A percentile compares a stretch with the other conserved stretches of the same genome.
Conservation (phyloP, 2,113 vertebrate species). For the Arizona elegans region DNA sequence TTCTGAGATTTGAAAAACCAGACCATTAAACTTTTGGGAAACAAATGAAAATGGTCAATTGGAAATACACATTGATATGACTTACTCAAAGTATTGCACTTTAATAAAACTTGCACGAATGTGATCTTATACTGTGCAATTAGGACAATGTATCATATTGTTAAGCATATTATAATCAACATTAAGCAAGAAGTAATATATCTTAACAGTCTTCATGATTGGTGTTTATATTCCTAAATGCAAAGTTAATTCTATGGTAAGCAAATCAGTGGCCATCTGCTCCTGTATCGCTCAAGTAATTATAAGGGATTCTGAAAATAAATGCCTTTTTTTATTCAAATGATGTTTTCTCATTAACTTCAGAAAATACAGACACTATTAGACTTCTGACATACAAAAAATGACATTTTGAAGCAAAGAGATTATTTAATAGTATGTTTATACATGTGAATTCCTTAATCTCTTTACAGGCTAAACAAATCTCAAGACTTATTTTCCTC, state of each 20-base stretch:
- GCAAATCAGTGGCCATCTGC: slow-evolving; percentile 4
- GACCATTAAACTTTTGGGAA: neutral
- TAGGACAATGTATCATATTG: neutral
- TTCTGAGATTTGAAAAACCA: neutral
- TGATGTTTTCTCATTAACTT: neutral
- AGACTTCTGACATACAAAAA: neutral
- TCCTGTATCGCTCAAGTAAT: neutral
- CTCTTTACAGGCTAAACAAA: neutral
- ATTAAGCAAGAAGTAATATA: neutral
- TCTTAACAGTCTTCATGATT: slow-evolving; percentile 8
- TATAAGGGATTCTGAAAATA: neutral
- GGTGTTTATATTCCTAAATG: neutral
- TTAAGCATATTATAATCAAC: slow-evolving; percentile 23
- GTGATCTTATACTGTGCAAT: slow-evolving; percentile 33
- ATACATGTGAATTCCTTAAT: neutral
- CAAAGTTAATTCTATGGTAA: slow-evolving; percentile 8
- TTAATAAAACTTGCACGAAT: slow-evolving; percentile 20
- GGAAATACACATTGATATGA: neutral
- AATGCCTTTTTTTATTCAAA: neutral
- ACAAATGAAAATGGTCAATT: neutral
- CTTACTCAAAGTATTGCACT: slow-evolving; percentile 31
- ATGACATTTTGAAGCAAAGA: neutral
- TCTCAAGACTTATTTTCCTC: neutral
- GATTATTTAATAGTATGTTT: neutral
- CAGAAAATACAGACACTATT: neutral